phyloP scores from a whole-genome alignment of 2,888 invertebrate species.

The Crepidodera aurea region DNA sequence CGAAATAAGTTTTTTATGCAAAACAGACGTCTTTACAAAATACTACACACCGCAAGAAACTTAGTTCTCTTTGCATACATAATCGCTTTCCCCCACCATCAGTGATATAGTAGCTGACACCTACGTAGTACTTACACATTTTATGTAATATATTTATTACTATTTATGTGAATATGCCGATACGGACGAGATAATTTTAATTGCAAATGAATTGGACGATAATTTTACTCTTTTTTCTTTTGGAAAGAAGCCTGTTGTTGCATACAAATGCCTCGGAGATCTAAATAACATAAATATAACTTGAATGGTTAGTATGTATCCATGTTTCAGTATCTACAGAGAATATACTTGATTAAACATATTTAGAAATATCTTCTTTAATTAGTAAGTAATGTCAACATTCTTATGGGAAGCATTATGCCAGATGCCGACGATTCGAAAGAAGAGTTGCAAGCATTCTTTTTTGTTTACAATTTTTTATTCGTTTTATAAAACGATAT shows the following conservation, averaged over 20 bases:
- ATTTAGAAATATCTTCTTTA: not conserved
- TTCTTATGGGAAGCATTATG: no score
- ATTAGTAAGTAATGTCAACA: not conserved
- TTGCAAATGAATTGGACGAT: slow-evolving; percentile 21
- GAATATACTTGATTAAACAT: not conserved
- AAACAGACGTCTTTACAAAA: slow-evolving; percentile 27
- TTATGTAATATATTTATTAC: slow-evolving; percentile 21
- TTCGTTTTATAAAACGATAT: no score
- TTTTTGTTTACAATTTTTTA: no score
- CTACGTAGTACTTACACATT: slow-evolving; percentile 16
- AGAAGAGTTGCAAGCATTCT: no score
- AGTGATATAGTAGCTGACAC: slow-evolving; percentile 21
- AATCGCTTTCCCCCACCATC: slow-evolving; percentile 1
- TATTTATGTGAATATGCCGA: slow-evolving; percentile 26
- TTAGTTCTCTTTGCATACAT: slow-evolving; percentile 17
- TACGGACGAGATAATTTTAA: slow-evolving; percentile 27
- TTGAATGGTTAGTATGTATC: not conserved
- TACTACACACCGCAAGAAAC: slow-evolving; percentile 21
- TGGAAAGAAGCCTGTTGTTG: slow-evolving; percentile 7
- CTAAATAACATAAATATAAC: slow-evolving; percentile 1
- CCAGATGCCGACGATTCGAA: no score
- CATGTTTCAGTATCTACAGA: not conserved
- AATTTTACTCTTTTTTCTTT: slow-evolving; percentile 8
- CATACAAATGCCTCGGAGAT: slow-evolving; percentile 11
- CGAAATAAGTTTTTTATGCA: slow-evolving; percentile 24